These are phyloP conservation scores for Myzus persicae DNA, from an alignment of 1,140 invertebrate species.

Conservation along the genomic window DNA sequence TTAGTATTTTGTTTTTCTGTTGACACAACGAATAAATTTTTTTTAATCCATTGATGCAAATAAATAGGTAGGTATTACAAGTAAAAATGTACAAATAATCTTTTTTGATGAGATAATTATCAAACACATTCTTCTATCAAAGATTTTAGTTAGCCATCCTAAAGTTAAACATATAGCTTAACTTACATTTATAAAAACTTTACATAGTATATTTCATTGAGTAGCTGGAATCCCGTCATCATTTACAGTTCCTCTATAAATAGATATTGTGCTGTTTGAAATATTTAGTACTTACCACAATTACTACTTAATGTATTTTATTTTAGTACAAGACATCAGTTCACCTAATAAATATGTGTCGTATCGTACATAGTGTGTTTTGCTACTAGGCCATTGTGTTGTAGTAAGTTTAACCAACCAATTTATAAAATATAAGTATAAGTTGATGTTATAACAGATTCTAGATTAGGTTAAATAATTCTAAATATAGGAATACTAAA, in stretches of 20 bases:
- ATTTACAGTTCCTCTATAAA: neutral
- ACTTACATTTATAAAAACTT: neutral
- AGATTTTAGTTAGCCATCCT: neutral
- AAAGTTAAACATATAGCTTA: neutral
- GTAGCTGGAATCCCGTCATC: neutral
- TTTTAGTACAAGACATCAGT: no score
- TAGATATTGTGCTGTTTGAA: neutral
- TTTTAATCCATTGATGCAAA: neutral
- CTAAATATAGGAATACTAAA: no score
- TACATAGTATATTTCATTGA: neutral
- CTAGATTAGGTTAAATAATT: no score
- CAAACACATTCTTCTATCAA: neutral
- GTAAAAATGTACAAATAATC: neutral
- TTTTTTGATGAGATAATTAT: neutral
- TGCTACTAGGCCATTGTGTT: no score
- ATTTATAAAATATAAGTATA: no score
- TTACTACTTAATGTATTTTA: neutral
- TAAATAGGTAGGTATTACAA: no score
- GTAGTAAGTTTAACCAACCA: no score
- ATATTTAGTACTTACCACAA: neutral
- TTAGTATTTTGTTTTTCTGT: neutral
- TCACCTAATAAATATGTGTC: no score
- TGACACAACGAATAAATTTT: neutral
- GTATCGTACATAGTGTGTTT: no score
- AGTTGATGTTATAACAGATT: no score